These are phyloP conservation scores for Condylostylus longicornis DNA, from an alignment of 1,140 invertebrate genomes.

Conservation along the genomic window DNA sequence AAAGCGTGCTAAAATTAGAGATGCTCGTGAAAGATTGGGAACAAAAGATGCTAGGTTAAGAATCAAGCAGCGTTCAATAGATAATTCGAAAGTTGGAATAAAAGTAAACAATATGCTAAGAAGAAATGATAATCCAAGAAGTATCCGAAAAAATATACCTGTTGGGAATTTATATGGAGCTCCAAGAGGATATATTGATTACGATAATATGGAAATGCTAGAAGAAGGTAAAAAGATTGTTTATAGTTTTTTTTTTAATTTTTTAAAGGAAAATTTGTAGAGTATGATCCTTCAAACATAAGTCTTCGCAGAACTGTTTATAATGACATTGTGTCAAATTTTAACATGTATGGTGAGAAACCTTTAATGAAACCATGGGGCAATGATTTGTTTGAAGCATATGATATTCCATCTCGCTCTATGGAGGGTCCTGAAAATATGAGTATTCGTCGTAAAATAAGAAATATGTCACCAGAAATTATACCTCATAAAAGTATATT, in stretches of 20 bases:
- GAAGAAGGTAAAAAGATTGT: constrained; percentile 22
- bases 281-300: constrained; percentile 16
- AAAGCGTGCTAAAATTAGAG: constrained; percentile 45
- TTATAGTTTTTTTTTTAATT: background rate
- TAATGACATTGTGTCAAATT: constrained; percentile 8
- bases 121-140: background rate
- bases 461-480: constrained; percentile 4
- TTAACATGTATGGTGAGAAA: too few relatives aligned
- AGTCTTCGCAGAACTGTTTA: constrained; percentile 10
- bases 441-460: background rate
- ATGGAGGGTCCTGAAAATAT: background rate
- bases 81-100: too few relatives aligned
- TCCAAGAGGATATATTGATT: constrained; percentile 25
- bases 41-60: too few relatives aligned
- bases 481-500: constrained; percentile 11
- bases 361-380: too few relatives aligned
- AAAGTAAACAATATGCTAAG: constrained; percentile 3
- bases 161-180: constrained; percentile 4
- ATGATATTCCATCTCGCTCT: constrained; percentile 16
- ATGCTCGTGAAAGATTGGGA: constrained; percentile 55
- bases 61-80: too few relatives aligned
- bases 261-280: constrained; percentile 8
- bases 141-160: background rate
- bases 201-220: constrained; percentile 27
- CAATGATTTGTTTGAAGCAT: constrained; percentile 24